Base-by-base conservation (phyloP, 1,140 invertebrate genomes). In the Hormaphis cornu region DNA sequence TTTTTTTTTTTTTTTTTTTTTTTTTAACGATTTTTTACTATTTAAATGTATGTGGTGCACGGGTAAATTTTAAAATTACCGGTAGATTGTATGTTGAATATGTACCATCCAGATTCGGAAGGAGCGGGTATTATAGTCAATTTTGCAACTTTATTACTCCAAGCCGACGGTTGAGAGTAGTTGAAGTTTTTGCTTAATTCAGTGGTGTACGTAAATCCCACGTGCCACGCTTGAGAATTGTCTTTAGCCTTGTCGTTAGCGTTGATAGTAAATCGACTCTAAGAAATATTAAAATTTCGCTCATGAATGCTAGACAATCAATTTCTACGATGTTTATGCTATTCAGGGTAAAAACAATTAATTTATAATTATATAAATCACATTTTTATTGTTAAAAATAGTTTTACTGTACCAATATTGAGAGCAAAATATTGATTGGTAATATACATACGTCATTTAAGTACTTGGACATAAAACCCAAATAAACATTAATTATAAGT, bases 1-100 rank as follows among this genome's bases (percentile, higher is more conserved):
- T n/a, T n/a, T n/a, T n/a, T n/a, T n/a, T n/a, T n/a, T n/a, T n/a
- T n/a, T n/a, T n/a, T n/a, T n/a, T n/a, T n/a, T n/a, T n/a, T n/a
- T n/a, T n/a, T n/a, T n/a, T n/a, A n/a, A n/a, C n/a, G n/a, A n/a
- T n/a, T n/a, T n/a, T n/a, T n/a, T n/a, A n/a, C n/a, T n/a, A n/a
- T n/a, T 16, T 22, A 14, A 18, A 33, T n/a, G 28, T 28, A 58
- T 4, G 33, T 9, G 3, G 7, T 10, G 7, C 6, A 16, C 7
- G 30, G 40, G 20, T 37, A 4, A 35, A 20, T 33, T 16, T 4
- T 5, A 42, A 9, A 40, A 20, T 2, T 66, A 66, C 63, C 63
- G 1, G 30, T 52, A 48, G 40, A 33, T 52, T 69, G 63, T 8
- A 33, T 52, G 33, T 69, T 69, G 30, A 69, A 69, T 4, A 69